Evolutionary conservation across 2,888 invertebrate genomes (phyloP).

Genomic region (Dinocampus coccinellae): DNA sequence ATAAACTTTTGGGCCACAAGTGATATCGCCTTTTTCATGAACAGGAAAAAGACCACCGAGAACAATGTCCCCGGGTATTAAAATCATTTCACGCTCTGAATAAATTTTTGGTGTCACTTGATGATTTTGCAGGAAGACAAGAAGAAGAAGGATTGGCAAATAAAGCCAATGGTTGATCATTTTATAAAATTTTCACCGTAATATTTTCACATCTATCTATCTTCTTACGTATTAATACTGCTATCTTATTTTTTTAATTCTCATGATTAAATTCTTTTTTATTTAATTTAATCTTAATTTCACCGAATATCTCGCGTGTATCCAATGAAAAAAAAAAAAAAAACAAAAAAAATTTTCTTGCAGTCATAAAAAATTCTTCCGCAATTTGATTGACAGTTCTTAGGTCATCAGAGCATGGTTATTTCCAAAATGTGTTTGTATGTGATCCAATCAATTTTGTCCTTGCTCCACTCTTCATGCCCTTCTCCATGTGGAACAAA

Average conservation of each 20-base stretch:
- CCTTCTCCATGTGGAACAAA: conserved; percentile 1
- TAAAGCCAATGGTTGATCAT: conserved; percentile 40
- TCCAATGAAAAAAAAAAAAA: too few species aligned
- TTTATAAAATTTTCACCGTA: conserved; percentile 1
- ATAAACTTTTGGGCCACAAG: conserved; percentile 71
- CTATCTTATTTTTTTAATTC: not conserved
- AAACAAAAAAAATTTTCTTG: too few species aligned
- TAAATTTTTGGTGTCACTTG: conserved; percentile 45
- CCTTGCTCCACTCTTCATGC: not conserved
- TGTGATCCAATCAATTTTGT: conserved; percentile 24
- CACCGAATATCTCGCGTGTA: not conserved
- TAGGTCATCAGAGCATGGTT: conserved; percentile 4
- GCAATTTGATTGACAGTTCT: not conserved
- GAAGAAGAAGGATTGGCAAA: conserved; percentile 46
- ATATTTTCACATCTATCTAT: not conserved
- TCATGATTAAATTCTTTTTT: not conserved
- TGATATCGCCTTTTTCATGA: conserved; percentile 72
- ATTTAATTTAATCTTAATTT: not conserved
- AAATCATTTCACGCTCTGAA: conserved; percentile 63
- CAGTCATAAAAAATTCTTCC: not conserved
- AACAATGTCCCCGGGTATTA: conserved; percentile 73
- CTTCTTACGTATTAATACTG: not conserved
- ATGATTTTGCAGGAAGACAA: conserved; percentile 49
- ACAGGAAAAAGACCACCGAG: conserved; percentile 76
- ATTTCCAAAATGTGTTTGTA: not conserved